Base-by-base conservation (phyloP, 2,113 vertebrate genomes). In the Scartelaos histophorus region DNA sequence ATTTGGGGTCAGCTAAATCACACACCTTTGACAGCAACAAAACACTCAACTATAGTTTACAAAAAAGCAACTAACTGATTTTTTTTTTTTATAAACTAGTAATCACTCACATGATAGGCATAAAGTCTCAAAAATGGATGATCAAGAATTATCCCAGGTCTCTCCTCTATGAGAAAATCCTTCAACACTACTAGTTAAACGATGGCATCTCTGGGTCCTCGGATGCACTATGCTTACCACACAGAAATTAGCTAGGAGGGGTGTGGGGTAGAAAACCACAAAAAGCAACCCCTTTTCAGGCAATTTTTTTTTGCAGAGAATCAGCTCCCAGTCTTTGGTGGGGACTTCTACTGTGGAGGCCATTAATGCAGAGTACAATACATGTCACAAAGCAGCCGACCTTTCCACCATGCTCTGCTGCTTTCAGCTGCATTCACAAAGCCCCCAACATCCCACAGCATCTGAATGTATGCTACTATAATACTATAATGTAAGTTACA, bases 371-470 rank as follows among this genome's bases (percentile, higher is more conserved):
- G 46, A 71, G 43, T 72, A 85, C 84, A 88, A 75, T 71, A n/a
- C 35, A 64, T 66, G 1, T 15, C 54, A 89, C 84, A 89, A 91
- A 35, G 72, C 85, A 80, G 84, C 76, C 72, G 91, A 93, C 58
- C 65, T 87, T 94, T 94, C 92, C 89, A 93, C 90, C 79, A 76
- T n/a, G 65, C 83, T 91, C 89, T 92, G 86, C 86, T 89, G 81
- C 87, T 90, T 92, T 82, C 88, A 76, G 77, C 65, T 75, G 6
- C 66, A 56, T 76, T 69, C 47, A 21, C 10, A 0, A 43, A 22
- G 56, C n/a, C 70, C 70, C 76, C 65, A 78, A 66, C 49, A 62
- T 56, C 43, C 17, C 61, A 75, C 69, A 71, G 78, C 66, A 68
- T 58, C 70, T 53, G 54, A 49, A 78, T 46, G 6, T 15, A 58